Evolutionary conservation across 2,797 vertebrate genomes (phyloP).

Genomic region (Epinephelus coioides): DNA sequence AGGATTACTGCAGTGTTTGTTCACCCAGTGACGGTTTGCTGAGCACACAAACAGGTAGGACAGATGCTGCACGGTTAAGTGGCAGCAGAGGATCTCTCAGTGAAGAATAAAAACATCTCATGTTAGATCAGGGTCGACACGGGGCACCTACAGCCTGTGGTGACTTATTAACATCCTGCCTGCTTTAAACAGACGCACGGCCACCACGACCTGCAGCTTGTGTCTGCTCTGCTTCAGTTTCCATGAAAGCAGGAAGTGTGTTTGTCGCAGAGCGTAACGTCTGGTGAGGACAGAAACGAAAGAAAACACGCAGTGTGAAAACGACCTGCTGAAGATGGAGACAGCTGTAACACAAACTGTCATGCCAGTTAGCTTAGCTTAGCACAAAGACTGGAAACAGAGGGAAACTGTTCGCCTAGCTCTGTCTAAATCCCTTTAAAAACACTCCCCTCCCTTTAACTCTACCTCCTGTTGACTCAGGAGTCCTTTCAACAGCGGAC

Average conservation of each 20-base stretch:
- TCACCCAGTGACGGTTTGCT: constrained; percentile 2
- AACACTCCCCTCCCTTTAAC: background rate
- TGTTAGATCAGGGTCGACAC: background rate
- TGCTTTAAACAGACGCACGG: background rate
- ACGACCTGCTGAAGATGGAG: background rate
- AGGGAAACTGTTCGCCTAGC: no score
- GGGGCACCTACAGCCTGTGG: constrained; percentile 4
- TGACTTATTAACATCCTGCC: background rate
- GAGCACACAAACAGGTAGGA: constrained; percentile 3
- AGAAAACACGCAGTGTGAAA: background rate
- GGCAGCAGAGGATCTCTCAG: background rate
- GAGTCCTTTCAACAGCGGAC: background rate
- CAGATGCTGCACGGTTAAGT: no score
- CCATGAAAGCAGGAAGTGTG: constrained; percentile 26
- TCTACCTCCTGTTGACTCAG: background rate
- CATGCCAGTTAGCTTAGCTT: background rate
- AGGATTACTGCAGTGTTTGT: constrained; percentile 29
- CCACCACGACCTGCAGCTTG: background rate
- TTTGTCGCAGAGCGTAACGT: background rate
- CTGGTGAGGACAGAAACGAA: background rate
- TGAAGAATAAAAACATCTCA: no score
- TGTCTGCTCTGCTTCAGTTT: background rate
- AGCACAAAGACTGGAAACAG: background rate
- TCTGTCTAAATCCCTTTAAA: background rate
- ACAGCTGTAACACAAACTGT: background rate